These are phyloP conservation scores for Ariopsis seemanni DNA, from an alignment of 2,113 vertebrate species.

Conservation along the genomic window DNA sequence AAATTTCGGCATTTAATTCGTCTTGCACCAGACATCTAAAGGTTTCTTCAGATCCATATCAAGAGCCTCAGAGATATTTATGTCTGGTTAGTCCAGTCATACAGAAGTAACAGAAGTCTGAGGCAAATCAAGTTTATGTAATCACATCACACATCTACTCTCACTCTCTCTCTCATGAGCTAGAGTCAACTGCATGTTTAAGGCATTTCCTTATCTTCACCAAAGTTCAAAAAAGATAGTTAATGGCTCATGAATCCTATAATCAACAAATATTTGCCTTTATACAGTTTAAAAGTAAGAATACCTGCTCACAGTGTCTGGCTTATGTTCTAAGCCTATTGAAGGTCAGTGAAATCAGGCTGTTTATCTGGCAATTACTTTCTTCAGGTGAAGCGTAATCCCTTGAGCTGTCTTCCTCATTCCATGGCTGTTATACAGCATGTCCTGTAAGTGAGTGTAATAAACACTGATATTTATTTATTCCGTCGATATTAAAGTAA, in stretches of 20 bases:
- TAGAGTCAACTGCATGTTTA: neutral
- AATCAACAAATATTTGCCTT: neutral
- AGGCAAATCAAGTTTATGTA: neutral
- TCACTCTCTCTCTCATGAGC: neutral
- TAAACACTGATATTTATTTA: too few species aligned
- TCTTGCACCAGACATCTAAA: neutral
- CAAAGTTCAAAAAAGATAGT: neutral
- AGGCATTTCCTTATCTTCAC: neutral
- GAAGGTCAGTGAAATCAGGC: neutral
- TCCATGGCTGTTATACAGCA: neutral
- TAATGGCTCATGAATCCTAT: neutral
- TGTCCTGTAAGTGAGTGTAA: accelerated
- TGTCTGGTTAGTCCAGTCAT: too few species aligned
- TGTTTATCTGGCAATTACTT: neutral
- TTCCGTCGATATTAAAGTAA: neutral
- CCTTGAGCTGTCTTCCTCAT: neutral
- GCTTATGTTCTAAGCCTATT: too few species aligned
- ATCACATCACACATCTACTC: neutral
- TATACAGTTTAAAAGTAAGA: neutral
- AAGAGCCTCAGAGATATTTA: neutral
- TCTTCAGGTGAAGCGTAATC: neutral
- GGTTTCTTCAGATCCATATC: neutral
- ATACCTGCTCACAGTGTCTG: slow-evolving; percentile 11
- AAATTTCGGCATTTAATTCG: neutral
- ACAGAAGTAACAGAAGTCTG: neutral